Percentiles rank a stretch among this genome's conserved stretches.
Conservation (phyloP, 2,797 vertebrate species). For the Cetoscarus ocellatus region DNA sequence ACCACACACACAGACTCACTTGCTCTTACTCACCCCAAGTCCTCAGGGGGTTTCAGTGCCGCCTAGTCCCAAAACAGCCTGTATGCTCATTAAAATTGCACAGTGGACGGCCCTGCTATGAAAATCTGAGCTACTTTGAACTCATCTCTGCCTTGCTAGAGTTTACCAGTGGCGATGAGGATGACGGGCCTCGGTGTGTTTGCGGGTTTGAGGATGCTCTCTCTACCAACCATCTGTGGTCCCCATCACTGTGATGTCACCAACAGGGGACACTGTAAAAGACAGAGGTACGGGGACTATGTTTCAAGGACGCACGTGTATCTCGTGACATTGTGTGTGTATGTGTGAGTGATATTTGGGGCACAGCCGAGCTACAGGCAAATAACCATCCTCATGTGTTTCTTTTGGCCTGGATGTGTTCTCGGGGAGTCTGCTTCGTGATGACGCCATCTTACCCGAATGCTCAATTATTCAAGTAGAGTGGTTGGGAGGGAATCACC, state of each 20-base stretch:
- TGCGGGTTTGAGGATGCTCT: slow-evolving; percentile 12
- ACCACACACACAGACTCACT: slow-evolving; percentile 12
- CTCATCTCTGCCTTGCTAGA: slow-evolving; percentile 30
- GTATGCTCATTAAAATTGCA: slow-evolving; percentile 66
- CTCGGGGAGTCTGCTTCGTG: slow-evolving; percentile 26
- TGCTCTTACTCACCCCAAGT: slow-evolving; percentile 60
- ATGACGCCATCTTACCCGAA: slow-evolving; percentile 50
- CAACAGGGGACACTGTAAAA: slow-evolving; percentile 49
- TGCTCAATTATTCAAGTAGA: slow-evolving; percentile 62
- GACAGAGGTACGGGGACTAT: slow-evolving; percentile 40
- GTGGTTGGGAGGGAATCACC: slow-evolving; percentile 51
- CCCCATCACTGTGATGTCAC: slow-evolving; percentile 49
- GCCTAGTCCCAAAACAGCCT: slow-evolving; percentile 62
- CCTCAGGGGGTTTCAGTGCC: slow-evolving; percentile 49
- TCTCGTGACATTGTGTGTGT: slow-evolving; percentile 66
- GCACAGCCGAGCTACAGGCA: slow-evolving; percentile 65
- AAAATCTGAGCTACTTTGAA: slow-evolving; percentile 51
- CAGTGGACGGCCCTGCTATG: slow-evolving; percentile 41
- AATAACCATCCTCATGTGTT: slow-evolving; percentile 69
- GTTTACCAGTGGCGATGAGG: neutral
- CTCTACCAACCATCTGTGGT: slow-evolving; percentile 49
- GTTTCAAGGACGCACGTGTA: slow-evolving; percentile 79
- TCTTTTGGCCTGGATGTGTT: slow-evolving; percentile 75
- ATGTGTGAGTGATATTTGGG: slow-evolving; percentile 68
- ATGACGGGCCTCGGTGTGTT: slow-evolving; percentile 31